Conservation (phyloP, 2,888 invertebrate genomes). For the Aphidius colemani region DNA sequence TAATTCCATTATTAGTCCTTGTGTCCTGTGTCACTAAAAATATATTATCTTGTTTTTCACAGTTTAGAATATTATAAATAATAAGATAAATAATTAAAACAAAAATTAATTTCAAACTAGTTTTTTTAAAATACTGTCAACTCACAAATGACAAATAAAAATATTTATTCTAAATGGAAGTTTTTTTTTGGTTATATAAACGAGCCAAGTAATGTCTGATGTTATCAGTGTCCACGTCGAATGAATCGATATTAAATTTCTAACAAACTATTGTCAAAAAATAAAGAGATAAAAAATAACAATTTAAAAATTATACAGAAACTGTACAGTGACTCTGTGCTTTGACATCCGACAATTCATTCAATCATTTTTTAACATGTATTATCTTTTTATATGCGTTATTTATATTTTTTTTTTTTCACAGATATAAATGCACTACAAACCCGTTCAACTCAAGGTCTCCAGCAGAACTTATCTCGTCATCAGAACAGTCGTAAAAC, state of each 20-base stretch:
- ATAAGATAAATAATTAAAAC: conserved; percentile 10
- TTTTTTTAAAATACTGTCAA: neutral
- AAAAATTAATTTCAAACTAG: neutral
- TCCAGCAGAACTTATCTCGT: conserved; percentile 41
- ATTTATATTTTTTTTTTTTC: neutral
- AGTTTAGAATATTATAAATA: conserved; percentile 31
- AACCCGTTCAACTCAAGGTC: conserved; percentile 49
- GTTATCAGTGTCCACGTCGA: no score
- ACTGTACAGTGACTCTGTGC: no score
- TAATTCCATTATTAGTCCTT: conserved; percentile 44
- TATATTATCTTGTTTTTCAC: conserved; percentile 52
- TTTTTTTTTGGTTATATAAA: no score
- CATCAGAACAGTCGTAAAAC: conserved; percentile 56
- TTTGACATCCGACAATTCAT: no score
- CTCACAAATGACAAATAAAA: neutral
- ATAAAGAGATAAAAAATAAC: conserved; percentile 24
- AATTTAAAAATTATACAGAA: conserved; percentile 5
- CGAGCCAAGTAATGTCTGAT: no score
- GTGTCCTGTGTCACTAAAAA: conserved; percentile 53
- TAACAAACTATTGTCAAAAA: neutral
- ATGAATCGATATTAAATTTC: no score
- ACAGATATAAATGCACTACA: conserved; percentile 31
- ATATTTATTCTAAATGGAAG: neutral
- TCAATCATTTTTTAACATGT: no score
- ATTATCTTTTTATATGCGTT: no score